These are phyloP conservation scores for Diplosoma virens DNA, from an alignment of 23 tunicate genomes.

Conservation along the genomic window DNA sequence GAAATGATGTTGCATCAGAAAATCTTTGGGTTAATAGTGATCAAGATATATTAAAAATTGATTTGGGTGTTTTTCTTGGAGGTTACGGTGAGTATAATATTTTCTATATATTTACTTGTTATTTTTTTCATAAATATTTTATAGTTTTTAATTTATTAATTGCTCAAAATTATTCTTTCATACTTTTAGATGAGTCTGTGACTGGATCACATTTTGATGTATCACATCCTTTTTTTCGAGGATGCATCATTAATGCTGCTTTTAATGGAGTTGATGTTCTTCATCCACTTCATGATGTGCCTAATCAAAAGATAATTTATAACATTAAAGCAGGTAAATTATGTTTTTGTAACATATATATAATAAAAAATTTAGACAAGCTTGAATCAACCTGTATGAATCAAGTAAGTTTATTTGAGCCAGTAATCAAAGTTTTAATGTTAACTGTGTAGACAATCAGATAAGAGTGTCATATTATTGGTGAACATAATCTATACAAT, in stretches of 20 bases:
- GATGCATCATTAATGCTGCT: constrained; percentile 56
- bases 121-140: not conserved
- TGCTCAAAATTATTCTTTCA: not conserved
- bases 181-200: constrained; percentile 17
- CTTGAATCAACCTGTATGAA: no score
- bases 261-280: constrained; percentile 56
- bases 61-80: constrained; percentile 76
- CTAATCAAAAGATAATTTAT: constrained; percentile 38
- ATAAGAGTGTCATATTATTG: no score
- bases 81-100: constrained; percentile 52
- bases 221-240: constrained; percentile 48
- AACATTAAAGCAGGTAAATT: constrained; percentile 70
- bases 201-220: constrained; percentile 25
- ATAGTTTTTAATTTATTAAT: not conserved
- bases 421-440: no score
- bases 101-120: not conserved
- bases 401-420: no score
- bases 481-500: no score
- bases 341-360: no score
- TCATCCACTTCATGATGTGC: constrained; percentile 42
- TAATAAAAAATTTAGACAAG: no score
- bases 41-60: constrained; percentile 14
- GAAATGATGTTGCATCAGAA: constrained; percentile 39
- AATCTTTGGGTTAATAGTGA: not conserved
- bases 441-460: no score